phyloP scores from a whole-genome alignment of 2,797 vertebrate genomes.

The Chelon auratus region DNA sequence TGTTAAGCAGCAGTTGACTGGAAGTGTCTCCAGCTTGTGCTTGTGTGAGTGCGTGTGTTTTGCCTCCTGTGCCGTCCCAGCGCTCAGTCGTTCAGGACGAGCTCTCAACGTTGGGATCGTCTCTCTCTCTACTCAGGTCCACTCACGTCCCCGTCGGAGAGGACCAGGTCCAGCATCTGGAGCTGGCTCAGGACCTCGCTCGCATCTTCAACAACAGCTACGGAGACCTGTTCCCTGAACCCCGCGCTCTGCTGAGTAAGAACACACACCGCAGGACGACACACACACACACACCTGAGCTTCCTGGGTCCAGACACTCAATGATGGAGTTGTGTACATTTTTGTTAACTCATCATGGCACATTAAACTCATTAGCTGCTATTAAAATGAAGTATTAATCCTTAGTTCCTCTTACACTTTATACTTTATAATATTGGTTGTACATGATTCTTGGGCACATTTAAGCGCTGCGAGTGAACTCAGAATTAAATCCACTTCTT shows the following conservation, averaged over 20 bases:
- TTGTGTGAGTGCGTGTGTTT: neutral
- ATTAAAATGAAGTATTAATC: neutral
- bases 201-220: conserved; percentile 92
- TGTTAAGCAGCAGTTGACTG: conserved; percentile 1
- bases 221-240: conserved; percentile 91
- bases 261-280: neutral
- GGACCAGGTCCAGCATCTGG: conserved; percentile 96
- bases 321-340: too few species aligned
- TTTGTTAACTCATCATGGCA: neutral
- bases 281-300: conserved; percentile 1
- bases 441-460: too few species aligned
- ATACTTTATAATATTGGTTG: too few species aligned
- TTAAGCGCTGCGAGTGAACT: too few species aligned
- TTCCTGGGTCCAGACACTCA: too few species aligned
- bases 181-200: conserved; percentile 92
- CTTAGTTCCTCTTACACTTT: neutral
- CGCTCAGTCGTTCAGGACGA: neutral
- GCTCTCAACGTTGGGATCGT: neutral
- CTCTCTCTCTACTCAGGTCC: conserved; percentile 82
- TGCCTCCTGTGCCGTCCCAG: neutral
- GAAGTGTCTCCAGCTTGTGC: conserved; percentile 7
- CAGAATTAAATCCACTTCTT: too few species aligned
- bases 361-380: neutral
- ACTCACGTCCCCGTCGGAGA: conserved; percentile 95
- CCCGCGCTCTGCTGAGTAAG: conserved; percentile 84